Conservation (phyloP, 2,888 invertebrate genomes). For the Cecidostiba fungosa region DNA sequence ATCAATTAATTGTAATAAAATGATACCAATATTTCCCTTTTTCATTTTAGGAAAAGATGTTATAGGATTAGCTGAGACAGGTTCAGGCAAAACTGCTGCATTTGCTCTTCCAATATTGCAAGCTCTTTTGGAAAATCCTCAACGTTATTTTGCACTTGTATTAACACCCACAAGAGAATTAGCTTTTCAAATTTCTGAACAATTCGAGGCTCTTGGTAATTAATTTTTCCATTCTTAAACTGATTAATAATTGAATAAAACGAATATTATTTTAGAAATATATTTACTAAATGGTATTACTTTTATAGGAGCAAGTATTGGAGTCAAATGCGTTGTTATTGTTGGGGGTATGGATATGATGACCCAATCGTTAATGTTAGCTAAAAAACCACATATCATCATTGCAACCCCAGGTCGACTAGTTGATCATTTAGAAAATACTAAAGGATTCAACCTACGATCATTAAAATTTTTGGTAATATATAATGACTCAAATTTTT, state of each 20-base stretch:
- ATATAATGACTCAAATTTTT: conserved; percentile 28
- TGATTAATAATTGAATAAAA: not conserved
- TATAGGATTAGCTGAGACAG: conserved; percentile 90
- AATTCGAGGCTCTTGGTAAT: conserved; percentile 97
- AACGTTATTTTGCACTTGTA: conserved; percentile 95
- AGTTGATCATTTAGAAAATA: conserved; percentile 98
- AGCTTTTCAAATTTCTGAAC: conserved; percentile 99
- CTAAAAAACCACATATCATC: conserved; percentile 98
- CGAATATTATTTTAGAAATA: not conserved
- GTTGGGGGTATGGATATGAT: conserved; percentile 99
- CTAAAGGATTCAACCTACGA: conserved; percentile 97
- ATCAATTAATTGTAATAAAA: not conserved
- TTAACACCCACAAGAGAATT: conserved; percentile 98
- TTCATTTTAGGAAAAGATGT: conserved; percentile 87
- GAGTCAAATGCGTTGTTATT: conserved; percentile 97
- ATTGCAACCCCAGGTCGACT: conserved; percentile 98
- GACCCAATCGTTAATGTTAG: conserved; percentile 93
- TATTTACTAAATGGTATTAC: conserved; percentile 24
- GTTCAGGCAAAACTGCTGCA: conserved; percentile 98
- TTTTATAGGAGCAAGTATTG: conserved; percentile 89
- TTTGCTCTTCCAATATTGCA: conserved; percentile 98
- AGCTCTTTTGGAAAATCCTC: conserved; percentile 93
- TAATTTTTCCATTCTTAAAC: not conserved
- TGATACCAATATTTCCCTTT: conserved; percentile 4
- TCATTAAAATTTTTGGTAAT: conserved; percentile 92